Base-by-base conservation (phyloP, 2,888 invertebrate genomes). In the Electrophaes corylata region DNA sequence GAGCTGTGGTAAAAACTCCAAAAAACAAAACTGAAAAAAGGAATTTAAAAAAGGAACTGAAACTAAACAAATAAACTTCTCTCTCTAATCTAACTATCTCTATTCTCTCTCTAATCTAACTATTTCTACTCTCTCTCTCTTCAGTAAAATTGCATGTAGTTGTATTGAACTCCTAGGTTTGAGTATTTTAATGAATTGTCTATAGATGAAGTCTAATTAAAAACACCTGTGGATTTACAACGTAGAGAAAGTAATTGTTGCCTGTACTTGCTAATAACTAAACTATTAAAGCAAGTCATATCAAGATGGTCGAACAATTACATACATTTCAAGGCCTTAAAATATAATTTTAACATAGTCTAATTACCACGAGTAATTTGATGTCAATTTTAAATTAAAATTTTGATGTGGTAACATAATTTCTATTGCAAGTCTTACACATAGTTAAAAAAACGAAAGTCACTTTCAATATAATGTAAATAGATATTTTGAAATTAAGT, bases 371-470 rank as follows among this genome's bases (percentile, higher is more conserved):
- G 44, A 35, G 43, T 35, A 52, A 35, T 51, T 41, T 19, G 20
- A 52, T 57, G 48, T 58, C 43, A 58, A 58, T 39, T 53, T 57
- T 11, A 31, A 39, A 57, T 44, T 52, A 37, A 47, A 57, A 48
- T 43, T 16, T 46, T 43, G 52, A 52, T 58, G 47, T 57, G 8
- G 37, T 46, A 47, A 57, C 37, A 4, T 31, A 4, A 20, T 11
- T 20, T 35, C 19, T 11, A 19, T 51, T 11, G n/a, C 12, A 29
- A 8, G 8, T 40, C 8, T 33, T 44, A 29, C 18, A 33, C 16
- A 14, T 39, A n/a, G n/a, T n/a, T n/a, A 5, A 29, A 19, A 57
- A 46, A 40, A 8, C 18, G 4, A 16, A 39, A 39, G 19, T 8
- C 1, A 19, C 53, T 46, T 53, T 53, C 46, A 46, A n/a, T 41